Evolutionary conservation across 1,140 invertebrate species (phyloP).

Genomic region (Sinella curviseta): DNA sequence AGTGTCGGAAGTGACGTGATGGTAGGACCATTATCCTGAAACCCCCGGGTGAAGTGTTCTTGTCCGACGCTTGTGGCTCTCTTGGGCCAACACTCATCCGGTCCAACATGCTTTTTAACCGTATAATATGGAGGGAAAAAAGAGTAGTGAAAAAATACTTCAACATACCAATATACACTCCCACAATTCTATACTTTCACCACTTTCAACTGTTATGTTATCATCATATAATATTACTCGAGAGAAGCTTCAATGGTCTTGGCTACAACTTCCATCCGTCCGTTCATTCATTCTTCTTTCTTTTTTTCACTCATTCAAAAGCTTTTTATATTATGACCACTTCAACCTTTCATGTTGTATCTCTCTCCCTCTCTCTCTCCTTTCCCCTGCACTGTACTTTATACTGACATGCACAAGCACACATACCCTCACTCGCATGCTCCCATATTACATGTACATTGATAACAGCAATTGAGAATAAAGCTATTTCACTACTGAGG

Average conservation of each 20-base stretch:
- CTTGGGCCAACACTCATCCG: slow-evolving; percentile 39
- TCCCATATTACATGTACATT: slow-evolving; percentile 3
- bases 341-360: neutral
- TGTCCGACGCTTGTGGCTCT: slow-evolving; percentile 36
- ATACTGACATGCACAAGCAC: too few relatives aligned
- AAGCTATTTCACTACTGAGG: slow-evolving; percentile 16
- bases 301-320: slow-evolving; percentile 17
- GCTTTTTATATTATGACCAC: slow-evolving; percentile 26
- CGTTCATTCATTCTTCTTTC: neutral
- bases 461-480: slow-evolving; percentile 17
- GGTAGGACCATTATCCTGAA: slow-evolving; percentile 33
- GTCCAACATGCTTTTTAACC: slow-evolving; percentile 28
- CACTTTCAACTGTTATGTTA: neutral
- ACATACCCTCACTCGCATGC: neutral
- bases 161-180: neutral
- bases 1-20: slow-evolving; percentile 42
- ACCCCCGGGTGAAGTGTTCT: slow-evolving; percentile 31
- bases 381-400: neutral
- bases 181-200: neutral
- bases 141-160: neutral
- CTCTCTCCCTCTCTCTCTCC: neutral
- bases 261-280: neutral
- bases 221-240: neutral
- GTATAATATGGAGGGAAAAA: slow-evolving; percentile 3
- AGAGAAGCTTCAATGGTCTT: neutral